phyloP scores from a whole-genome alignment of 1,140 invertebrate species.

The Yoshiicerus persimilis region DNA sequence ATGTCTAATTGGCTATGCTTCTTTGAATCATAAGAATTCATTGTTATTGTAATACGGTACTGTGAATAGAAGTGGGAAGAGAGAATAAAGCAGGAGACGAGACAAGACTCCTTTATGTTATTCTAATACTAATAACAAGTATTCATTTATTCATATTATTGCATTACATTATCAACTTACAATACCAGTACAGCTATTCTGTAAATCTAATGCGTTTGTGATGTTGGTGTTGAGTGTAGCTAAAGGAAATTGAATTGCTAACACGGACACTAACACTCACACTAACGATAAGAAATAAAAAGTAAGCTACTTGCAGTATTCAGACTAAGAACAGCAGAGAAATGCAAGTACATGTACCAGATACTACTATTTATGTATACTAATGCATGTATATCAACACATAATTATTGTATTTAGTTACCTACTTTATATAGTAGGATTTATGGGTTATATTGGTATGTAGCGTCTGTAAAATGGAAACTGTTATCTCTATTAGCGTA shows the following conservation, averaged over 20 bases:
- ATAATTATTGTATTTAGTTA: neutral
- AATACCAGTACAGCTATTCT: neutral
- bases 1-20: neutral
- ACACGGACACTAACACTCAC: too few relatives aligned
- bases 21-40: neutral
- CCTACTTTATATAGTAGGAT: too few relatives aligned
- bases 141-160: neutral
- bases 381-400: neutral
- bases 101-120: neutral
- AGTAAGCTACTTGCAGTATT: neutral
- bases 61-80: neutral
- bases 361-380: neutral
- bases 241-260: neutral
- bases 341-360: neutral
- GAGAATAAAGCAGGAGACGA: neutral
- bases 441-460: too few relatives aligned
- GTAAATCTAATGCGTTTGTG: neutral
- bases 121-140: neutral
- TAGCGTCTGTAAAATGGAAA: too few relatives aligned
- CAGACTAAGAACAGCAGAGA: neutral
- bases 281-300: too few relatives aligned
- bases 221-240: neutral
- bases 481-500: too few relatives aligned
- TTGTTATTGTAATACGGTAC: neutral
- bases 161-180: neutral